Conservation (phyloP, 2,888 invertebrate genomes). For the Drosophila fungiperda region DNA sequence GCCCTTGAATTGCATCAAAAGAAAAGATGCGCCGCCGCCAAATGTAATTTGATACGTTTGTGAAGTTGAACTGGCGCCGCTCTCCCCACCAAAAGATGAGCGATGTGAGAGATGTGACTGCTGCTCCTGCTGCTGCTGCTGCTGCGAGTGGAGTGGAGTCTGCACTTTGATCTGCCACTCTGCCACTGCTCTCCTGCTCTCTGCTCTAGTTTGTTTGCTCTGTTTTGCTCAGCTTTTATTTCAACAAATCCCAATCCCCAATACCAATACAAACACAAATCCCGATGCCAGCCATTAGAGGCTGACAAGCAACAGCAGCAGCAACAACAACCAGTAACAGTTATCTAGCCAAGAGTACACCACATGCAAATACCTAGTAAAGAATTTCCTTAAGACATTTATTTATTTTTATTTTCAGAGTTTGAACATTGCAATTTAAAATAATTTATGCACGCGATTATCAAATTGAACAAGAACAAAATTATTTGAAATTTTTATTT, state of each 20-base stretch:
- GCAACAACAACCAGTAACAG: background rate
- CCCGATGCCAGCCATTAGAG: constrained; percentile 62
- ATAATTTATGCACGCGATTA: too few species aligned
- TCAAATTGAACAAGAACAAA: background rate
- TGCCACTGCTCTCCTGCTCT: background rate
- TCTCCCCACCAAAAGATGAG: constrained; percentile 46
- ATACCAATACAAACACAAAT: constrained; percentile 22
- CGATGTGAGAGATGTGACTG: constrained; percentile 18
- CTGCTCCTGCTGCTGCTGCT: background rate
- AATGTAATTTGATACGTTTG: constrained; percentile 72
- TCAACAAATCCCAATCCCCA: constrained; percentile 46
- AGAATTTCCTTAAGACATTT: background rate
- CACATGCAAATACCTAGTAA: constrained; percentile 1
- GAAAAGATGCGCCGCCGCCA: constrained; percentile 47
- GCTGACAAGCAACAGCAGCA: constrained; percentile 51
- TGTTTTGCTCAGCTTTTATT: constrained; percentile 61
- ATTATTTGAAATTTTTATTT: background rate
- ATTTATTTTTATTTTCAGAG: background rate
- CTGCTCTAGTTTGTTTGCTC: constrained; percentile 10
- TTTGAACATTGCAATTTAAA: background rate
- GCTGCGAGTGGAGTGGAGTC: background rate
- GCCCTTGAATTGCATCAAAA: constrained; percentile 62
- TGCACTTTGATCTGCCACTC: background rate
- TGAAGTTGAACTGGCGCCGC: constrained; percentile 66
- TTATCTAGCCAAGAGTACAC: background rate